Base-by-base conservation (phyloP, 2,888 invertebrate species). In the Arctia plantaginis region DNA sequence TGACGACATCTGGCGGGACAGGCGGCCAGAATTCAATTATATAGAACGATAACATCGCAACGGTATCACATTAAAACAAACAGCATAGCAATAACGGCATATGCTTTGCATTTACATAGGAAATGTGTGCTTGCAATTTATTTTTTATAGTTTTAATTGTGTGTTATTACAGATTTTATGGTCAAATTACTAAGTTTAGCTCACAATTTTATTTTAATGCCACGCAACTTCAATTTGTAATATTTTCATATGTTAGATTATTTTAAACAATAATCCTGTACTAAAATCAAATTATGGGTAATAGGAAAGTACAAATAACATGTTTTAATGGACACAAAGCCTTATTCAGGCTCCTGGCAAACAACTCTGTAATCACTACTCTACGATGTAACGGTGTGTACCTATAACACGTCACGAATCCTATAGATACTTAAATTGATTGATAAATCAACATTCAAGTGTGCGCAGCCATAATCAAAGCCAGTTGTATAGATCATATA, bases 21-120 rank as follows among this genome's bases (percentile, higher is more conserved):
- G 88, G 90, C 88, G 90, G 86, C 85, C 87, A 89, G 87, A 90
- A 91, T 92, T 90, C 89, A 92, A 91, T 92, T 91, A 90, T 87
- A 90, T 87, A 86, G 86, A 87, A 89, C 87, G 89, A 89, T 88
- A 90, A 87, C 90, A 89, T 88, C 86, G 85, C 85, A 84, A 88
- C 85, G 79, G 87, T 84, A 87, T 88, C 85, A 85, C 90, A 91
- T 90, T 91, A 90, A 90, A 86, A 90, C 90, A 88, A 90, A 90
- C 90, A 90, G 87, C 81, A 86, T 82, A 59, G 84, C 77, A 83
- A 85, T 88, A 88, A 85, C 82, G 81, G 74, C 79, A 82, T 80
- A 81, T 83, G 77, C 68, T 83, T 78, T 84, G 83, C 82, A 86
- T 88, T 85, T 87, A 86, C 85, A 85, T 84, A 76, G 78, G 71